Base-by-base conservation (phyloP, 2,888 invertebrate species). In the Cybosia mesomella region DNA sequence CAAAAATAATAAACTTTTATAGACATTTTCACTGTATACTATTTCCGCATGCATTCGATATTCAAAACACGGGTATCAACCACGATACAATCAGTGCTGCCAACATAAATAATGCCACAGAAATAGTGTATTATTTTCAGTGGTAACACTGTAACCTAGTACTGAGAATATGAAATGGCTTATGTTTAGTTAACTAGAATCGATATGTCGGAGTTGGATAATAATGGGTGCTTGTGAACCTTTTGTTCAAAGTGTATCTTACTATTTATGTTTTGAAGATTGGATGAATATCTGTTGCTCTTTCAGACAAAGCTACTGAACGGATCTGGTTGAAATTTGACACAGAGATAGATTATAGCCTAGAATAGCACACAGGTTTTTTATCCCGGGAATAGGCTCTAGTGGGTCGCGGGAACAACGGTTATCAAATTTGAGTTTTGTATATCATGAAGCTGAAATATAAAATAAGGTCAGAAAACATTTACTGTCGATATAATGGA, bases 31-130 rank as follows among this genome's bases (percentile, higher is more conserved):
- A 62, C 43, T 32, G 32, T 32, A 58, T 10, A 18, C 32, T n/a
- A 7, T n/a, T 58, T 32, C 18, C 11, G 34, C n/a, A 34, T 58
- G 10, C 34, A 32, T 58, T 58, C 58, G 18, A 34, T n/a, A 58
- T 58, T 32, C n/a, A 8, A 32, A 58, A 58, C 3, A n/a, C 28
- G 58, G 32, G 18, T 18, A 24, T 24, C 60, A 18, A 43, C 34
- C 11, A 15, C 15, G 22, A 59, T 59, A 18, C 18, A 54, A 63
- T 63, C 32, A 36, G 22, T 34, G 9, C 7, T 54, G 62, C 34
- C 54, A 79, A 70, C 70, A 73, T 81, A 78, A 81, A 78, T 78
- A 75, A 81, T 72, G 69, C 64, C 67, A 70, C 61, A 71, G 67
- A 70, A 81, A 53, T 66, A 70, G 68, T 69, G 68, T 54, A 63